Percentiles rank a stretch among this genome's conserved stretches.
These are phyloP conservation scores for Fregata magnificens DNA, from an alignment of 2,113 vertebrate genomes.

Conservation along the genomic window DNA sequence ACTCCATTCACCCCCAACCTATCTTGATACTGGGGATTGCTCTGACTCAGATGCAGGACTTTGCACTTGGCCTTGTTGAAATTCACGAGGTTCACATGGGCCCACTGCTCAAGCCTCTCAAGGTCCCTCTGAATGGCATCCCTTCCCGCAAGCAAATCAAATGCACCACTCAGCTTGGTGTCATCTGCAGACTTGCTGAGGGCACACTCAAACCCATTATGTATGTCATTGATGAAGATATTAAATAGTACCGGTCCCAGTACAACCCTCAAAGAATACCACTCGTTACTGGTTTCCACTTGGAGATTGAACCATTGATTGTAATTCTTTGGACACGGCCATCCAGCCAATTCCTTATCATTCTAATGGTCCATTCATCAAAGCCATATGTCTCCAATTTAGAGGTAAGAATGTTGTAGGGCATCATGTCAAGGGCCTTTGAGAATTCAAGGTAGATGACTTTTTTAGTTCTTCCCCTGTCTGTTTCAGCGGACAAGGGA, in stretches of 20 bases:
- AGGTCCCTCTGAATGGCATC: not conserved
- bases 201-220: not conserved
- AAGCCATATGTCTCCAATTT: not conserved
- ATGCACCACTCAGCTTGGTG: not conserved
- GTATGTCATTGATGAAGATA: not conserved
- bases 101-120: no score
- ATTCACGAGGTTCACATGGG: no score
- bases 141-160: not conserved
- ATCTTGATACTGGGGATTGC: no score
- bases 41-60: no score
- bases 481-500: not conserved
- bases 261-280: not conserved
- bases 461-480: not conserved
- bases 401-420: not conserved
- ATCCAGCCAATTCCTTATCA: no score
- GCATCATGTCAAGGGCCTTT: not conserved
- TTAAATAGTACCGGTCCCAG: not conserved
- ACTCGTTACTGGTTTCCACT: no score
- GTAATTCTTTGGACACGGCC: no score
- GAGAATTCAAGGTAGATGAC: not conserved
- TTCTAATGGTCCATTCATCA: no score
- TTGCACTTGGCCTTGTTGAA: no score
- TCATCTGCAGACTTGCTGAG: not conserved
- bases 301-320: no score
- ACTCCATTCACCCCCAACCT: no score